Conservation (phyloP, 2,797 vertebrate genomes). For the Neosilurus hyrtlii region DNA sequence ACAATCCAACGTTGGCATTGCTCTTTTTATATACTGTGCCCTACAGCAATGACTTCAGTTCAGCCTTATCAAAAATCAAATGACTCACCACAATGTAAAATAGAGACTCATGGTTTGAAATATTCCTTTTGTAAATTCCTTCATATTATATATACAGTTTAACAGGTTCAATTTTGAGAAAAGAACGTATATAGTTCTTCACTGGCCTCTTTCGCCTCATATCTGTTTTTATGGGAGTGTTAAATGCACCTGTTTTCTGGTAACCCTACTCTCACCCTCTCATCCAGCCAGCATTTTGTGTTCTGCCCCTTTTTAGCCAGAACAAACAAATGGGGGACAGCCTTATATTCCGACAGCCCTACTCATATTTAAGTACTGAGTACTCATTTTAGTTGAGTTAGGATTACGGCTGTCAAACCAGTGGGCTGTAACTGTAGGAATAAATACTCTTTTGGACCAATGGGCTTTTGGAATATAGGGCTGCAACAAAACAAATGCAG, state of each 20-base stretch:
- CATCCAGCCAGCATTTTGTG: not conserved
- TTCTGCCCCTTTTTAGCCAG: not conserved
- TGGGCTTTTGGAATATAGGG: no score
- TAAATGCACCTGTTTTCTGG: conserved; percentile 40
- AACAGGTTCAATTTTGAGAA: not conserved
- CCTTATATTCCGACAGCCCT: no score
- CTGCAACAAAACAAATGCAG: not conserved
- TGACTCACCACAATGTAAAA: not conserved
- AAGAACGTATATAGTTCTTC: conserved; percentile 13
- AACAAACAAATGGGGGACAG: no score
- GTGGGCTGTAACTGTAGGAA: no score
- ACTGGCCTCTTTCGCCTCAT: conserved; percentile 11
- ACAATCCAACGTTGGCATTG: not conserved
- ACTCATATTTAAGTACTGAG: no score
- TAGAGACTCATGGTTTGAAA: not conserved
- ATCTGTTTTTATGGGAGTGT: conserved; percentile 12
- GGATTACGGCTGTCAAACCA: no score
- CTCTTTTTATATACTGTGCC: not conserved
- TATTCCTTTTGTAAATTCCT: not conserved
- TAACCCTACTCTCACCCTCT: conserved; percentile 31
- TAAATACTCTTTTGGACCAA: no score
- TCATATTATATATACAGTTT: not conserved
- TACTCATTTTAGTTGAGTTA: no score
- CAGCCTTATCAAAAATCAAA: not conserved
- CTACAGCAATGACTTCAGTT: not conserved